phyloP scores from a whole-genome alignment of 2,113 vertebrate species.

The Chaetorhynchus papuensis region DNA sequence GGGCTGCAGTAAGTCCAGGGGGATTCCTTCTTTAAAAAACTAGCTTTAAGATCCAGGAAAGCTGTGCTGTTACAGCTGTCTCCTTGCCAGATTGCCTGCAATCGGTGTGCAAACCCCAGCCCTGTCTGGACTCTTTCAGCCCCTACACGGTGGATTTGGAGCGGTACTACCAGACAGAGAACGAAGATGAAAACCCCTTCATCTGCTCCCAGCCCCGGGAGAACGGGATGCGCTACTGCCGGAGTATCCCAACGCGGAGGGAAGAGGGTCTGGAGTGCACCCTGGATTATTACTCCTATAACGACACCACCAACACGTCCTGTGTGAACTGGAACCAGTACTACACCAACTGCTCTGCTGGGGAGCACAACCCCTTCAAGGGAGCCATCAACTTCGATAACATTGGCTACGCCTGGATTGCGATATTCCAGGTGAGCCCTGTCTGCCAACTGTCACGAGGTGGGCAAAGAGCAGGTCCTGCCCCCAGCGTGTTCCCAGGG shows the following conservation, averaged over 20 bases:
- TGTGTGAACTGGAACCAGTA: constrained; percentile 98
- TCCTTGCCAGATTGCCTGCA: neutral
- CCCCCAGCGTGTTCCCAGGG: accelerated
- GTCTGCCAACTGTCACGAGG: neutral
- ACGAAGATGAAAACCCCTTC: constrained; percentile 94
- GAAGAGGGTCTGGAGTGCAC: constrained; percentile 85
- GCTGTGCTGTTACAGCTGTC: neutral
- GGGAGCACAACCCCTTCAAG: constrained; percentile 93
- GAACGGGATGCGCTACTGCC: constrained; percentile 91
- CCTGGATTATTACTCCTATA: constrained; percentile 85
- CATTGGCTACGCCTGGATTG: constrained; percentile 98
- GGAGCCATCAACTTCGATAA: constrained; percentile 99
- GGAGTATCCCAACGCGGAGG: constrained; percentile 80
- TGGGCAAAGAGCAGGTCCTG: neutral
- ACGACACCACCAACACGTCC: constrained; percentile 92
- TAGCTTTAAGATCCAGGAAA: neutral
- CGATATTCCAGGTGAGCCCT: constrained; percentile 91
- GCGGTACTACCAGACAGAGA: constrained; percentile 93
- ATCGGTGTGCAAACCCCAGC: neutral
- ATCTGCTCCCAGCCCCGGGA: constrained; percentile 92
- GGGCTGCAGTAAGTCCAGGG: neutral
- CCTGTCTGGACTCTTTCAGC: constrained; percentile 62
- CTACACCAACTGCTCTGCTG: constrained; percentile 92
- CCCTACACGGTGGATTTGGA: constrained; percentile 80
- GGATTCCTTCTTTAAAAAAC: neutral